These are phyloP conservation scores for Bruchidius siliquastri DNA, from an alignment of 2,888 invertebrate species.

Conservation along the genomic window DNA sequence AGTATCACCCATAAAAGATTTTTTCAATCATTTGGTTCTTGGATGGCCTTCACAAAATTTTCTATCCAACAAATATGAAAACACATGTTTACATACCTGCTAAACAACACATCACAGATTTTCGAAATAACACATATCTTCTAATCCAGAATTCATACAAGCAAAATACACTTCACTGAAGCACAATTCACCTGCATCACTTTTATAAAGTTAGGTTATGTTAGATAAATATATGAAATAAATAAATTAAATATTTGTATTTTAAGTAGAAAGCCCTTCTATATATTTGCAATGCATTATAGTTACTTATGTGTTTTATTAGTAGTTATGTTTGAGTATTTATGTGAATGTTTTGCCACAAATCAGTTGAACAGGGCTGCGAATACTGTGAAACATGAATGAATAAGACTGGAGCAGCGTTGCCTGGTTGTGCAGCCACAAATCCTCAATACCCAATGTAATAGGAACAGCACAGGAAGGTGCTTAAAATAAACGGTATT, in stretches of 20 bases:
- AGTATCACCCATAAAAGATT: neutral
- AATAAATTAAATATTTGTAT: slow-evolving; percentile 4
- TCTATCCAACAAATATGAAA: neutral
- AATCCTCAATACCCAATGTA: neutral
- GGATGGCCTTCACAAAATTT: neutral
- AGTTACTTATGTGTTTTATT: slow-evolving; percentile 7
- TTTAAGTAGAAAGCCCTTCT: neutral
- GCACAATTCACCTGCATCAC: slow-evolving; percentile 10
- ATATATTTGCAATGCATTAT: neutral
- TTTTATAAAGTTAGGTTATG: slow-evolving; percentile 12
- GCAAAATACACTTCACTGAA: slow-evolving; percentile 9
- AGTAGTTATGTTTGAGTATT: slow-evolving; percentile 11
- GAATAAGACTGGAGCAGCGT: slow-evolving; percentile 7
- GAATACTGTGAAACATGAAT: slow-evolving; percentile 13
- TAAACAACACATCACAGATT: neutral
- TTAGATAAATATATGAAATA: slow-evolving; percentile 3
- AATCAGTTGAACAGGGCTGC: slow-evolving; percentile 8
- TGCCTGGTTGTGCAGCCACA: neutral
- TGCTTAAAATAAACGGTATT: neutral
- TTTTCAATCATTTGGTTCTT: neutral
- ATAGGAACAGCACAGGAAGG: neutral
- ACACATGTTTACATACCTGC: neutral
- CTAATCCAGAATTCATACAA: slow-evolving; percentile 1
- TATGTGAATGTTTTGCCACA: slow-evolving; percentile 13
- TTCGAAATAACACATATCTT: neutral